phyloP scores from a whole-genome alignment of 1,140 invertebrate species.

The Neocloeon triangulifer region DNA sequence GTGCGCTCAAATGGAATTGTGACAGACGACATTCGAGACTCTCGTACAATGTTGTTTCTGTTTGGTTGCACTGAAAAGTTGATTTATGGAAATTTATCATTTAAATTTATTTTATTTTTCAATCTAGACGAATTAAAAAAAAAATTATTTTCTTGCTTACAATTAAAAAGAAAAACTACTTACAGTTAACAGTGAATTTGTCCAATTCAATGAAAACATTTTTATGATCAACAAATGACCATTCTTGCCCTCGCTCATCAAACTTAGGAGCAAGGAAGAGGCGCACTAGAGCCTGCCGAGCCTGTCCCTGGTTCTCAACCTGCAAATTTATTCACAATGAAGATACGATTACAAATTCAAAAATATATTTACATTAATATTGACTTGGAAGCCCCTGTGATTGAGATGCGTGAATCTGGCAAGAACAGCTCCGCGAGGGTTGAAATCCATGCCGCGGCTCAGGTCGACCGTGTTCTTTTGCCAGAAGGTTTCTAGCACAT shows the following conservation, averaged over 20 bases:
- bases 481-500: slow-evolving; percentile 22
- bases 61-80: slow-evolving; percentile 17
- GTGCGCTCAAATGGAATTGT: slow-evolving; percentile 38
- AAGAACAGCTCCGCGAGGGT: slow-evolving; percentile 17
- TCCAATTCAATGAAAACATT: slow-evolving; percentile 31
- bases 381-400: slow-evolving; percentile 18
- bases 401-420: slow-evolving; percentile 25
- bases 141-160: too few relatives aligned
- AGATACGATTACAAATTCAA: neutral
- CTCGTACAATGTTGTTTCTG: slow-evolving; percentile 25
- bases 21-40: slow-evolving; percentile 30
- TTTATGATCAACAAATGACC: slow-evolving; percentile 25
- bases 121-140: too few relatives aligned
- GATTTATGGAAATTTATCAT: neutral
- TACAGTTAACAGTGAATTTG: slow-evolving; percentile 25
- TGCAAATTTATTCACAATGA: slow-evolving; percentile 4
- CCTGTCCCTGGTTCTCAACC: slow-evolving; percentile 16
- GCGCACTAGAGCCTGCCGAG: slow-evolving; percentile 25
- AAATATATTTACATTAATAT: slow-evolving; percentile 7
- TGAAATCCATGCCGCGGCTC: slow-evolving; percentile 23
- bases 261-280: slow-evolving; percentile 31
- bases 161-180: too few relatives aligned
- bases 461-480: slow-evolving; percentile 23
- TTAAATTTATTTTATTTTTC: neutral
- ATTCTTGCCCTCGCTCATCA: slow-evolving; percentile 24